Base-by-base conservation (phyloP, 2,113 vertebrate genomes). In the Acinonyx jubatus region DNA sequence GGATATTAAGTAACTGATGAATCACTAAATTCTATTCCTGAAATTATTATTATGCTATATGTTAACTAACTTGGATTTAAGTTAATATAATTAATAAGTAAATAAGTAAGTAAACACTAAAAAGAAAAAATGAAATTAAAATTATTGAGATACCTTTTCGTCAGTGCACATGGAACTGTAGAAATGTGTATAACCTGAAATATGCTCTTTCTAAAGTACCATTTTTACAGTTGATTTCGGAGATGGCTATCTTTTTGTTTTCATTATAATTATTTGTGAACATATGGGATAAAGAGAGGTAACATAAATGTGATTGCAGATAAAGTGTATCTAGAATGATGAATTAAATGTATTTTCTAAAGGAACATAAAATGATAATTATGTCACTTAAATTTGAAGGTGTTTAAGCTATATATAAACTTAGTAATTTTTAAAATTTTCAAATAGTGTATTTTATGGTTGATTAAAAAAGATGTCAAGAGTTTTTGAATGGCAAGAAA, bases 281-380 rank as follows among this genome's bases (percentile, higher is more conserved):
- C 57, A 89, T 27, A 61, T 12, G 18, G 15, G 48, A 0, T 92
- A 85, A 90, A 91, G n/a, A 83, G 8, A 92, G 89, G n/a, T 25
- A 93, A 41, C 18, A n/a, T 21, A 74, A 92, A 82, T 41, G 33
- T 80, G 36, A 89, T 11, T 89, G 21, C 12, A 87, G 36, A 55
- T 93, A 93, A 84, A 93, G 41, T 83, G 55, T 31, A 76, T 89
- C 29, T 55, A 50, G 36, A 96, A 63, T 48, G 91, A 29, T n/a
- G 38, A 45, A 93, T 63, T 84, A 89, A 57, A 87, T 36, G 81
- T 13, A 71, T 89, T 82, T 96, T 95, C 57, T 66, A 97, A 92
- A 82, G 63, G 7, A 81, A 29, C 41, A 96, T 80, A 90, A 85
- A 69, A 57, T 73, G 29, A 61, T 88, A 89, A 94, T 81, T 94